These are phyloP conservation scores for Albula glossodonta DNA, from an alignment of 2,113 vertebrate genomes.

Conservation along the genomic window DNA sequence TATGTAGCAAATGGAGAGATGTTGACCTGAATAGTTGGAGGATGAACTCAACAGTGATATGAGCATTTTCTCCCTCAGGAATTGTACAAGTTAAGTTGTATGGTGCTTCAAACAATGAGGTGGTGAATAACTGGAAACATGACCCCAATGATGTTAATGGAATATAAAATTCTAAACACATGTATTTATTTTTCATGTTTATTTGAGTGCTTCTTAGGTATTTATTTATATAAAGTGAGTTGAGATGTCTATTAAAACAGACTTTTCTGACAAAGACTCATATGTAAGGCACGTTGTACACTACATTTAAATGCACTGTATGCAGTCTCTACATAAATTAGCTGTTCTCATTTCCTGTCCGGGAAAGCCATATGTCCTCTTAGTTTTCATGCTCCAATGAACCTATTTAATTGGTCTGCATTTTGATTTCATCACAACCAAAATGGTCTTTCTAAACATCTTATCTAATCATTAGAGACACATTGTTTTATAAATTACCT, in stretches of 20 bases:
- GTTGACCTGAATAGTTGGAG: neutral
- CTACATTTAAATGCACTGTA: no score
- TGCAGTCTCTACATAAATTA: neutral
- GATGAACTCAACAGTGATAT: neutral
- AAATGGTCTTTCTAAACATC: slow-evolving; percentile 1
- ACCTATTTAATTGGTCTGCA: neutral
- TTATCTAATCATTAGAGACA: slow-evolving; percentile 31
- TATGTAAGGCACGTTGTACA: no score
- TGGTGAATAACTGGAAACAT: neutral
- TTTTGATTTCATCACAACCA: neutral
- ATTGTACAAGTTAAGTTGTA: neutral
- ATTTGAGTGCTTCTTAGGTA: neutral
- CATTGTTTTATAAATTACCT: slow-evolving; percentile 14
- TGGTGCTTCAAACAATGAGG: neutral
- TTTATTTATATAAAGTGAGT: neutral
- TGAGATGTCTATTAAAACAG: neutral
- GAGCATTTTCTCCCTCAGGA: neutral
- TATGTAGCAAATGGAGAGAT: neutral
- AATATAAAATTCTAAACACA: neutral
- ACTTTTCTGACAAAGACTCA: neutral
- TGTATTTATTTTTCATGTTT: neutral
- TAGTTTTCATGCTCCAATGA: neutral
- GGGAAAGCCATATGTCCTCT: neutral
- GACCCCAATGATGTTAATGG: neutral
- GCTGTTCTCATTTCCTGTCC: neutral